Conservation (phyloP, 2,113 vertebrate genomes). For the Cyphomyrus discorhynchus region DNA sequence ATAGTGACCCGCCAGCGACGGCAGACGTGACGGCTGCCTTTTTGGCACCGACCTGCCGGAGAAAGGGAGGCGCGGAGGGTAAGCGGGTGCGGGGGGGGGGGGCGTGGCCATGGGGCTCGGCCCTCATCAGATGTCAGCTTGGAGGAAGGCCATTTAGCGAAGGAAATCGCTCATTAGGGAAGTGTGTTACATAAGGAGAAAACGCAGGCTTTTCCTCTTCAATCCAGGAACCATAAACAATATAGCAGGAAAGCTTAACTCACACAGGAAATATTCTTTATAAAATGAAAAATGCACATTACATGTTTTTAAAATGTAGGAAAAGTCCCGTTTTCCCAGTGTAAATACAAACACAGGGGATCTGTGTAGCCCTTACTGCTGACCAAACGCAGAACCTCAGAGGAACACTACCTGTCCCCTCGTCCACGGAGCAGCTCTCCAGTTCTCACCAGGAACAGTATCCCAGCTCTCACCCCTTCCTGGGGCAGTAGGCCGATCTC, state of each 20-base stretch:
- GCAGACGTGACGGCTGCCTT: not conserved
- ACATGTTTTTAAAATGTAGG: not conserved
- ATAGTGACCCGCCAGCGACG: not conserved
- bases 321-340: not conserved
- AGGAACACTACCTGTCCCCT: not conserved
- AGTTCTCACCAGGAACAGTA: not conserved
- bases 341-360: not conserved
- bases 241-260: slow-evolving; percentile 55
- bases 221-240: slow-evolving; percentile 44
- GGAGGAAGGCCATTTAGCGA: slow-evolving; percentile 29
- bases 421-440: not conserved
- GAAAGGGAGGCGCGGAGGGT: not conserved
- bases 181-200: slow-evolving; percentile 42
- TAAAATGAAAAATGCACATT: not conserved
- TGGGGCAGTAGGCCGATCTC: not conserved
- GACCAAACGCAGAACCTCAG: not conserved
- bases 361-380: not conserved
- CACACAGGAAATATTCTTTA: slow-evolving; percentile 40
- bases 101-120: slow-evolving; percentile 12
- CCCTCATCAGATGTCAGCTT: slow-evolving; percentile 11
- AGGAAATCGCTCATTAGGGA: slow-evolving; percentile 51
- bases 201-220: slow-evolving; percentile 14
- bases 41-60: not conserved
- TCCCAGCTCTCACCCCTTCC: not conserved
- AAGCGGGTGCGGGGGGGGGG: slow-evolving; percentile 19